Conservation (phyloP, 1,140 invertebrate species). For the Aplysia californica region DNA sequence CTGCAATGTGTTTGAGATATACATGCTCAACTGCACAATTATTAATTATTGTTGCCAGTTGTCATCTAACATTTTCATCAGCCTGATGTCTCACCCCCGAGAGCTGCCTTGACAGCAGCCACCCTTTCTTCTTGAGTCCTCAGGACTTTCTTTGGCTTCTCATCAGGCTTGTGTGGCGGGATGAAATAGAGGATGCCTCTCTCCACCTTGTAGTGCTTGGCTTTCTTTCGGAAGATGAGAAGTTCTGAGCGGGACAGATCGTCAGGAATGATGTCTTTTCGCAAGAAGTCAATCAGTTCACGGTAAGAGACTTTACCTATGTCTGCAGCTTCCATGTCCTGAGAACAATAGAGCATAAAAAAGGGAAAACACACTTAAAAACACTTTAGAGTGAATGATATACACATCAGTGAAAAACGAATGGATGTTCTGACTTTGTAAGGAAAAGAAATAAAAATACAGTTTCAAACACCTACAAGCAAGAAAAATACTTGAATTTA, state of each 20-base stretch:
- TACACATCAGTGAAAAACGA: no score
- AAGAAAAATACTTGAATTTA: no score
- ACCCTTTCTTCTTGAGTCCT: slow-evolving; percentile 25
- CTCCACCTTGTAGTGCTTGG: slow-evolving; percentile 30
- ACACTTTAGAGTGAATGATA: neutral
- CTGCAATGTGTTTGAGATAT: no score
- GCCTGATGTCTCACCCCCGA: slow-evolving; percentile 32
- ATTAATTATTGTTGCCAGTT: no score
- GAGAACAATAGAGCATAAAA: no score
- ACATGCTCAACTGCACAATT: no score
- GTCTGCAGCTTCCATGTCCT: neutral
- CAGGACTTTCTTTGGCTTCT: slow-evolving; percentile 29
- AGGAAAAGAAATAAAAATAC: no score
- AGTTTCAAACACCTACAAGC: no score
- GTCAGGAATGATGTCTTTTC: slow-evolving; percentile 13
- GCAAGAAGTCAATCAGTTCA: slow-evolving; percentile 35
- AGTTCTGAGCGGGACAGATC: slow-evolving; percentile 10
- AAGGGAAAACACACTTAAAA: neutral
- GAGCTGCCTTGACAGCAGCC: slow-evolving; percentile 29
- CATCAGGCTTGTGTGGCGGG: neutral
- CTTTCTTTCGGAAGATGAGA: slow-evolving; percentile 24
- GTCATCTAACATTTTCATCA: no score
- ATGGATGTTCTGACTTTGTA: no score
- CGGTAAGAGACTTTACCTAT: slow-evolving; percentile 23
- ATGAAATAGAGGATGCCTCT: slow-evolving; percentile 28